Conservation (phyloP, 2,888 invertebrate genomes). For the Syrphus vitripennis region DNA sequence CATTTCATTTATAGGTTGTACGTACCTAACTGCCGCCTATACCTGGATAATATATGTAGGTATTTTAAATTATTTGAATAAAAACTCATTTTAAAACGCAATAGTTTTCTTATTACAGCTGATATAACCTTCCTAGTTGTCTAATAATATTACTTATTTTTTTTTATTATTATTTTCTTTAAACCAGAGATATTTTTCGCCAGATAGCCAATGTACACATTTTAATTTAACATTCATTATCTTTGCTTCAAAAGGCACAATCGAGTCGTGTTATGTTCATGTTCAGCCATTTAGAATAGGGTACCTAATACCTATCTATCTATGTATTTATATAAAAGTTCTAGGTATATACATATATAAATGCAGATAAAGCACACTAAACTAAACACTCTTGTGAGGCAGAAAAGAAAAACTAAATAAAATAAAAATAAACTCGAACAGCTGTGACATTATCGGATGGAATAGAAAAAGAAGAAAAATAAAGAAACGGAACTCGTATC, state of each 20-base stretch:
- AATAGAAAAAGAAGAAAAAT: not conserved
- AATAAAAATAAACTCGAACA: constrained; percentile 41
- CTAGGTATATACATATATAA: too few relatives aligned
- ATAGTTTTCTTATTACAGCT: not conserved
- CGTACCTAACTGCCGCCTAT: too few relatives aligned
- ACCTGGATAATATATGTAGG: too few relatives aligned
- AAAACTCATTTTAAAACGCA: not conserved
- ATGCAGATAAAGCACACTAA: constrained; percentile 11
- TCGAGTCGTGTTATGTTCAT: not conserved
- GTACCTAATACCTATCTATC: too few relatives aligned
- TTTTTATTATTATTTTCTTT: not conserved
- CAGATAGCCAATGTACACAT: too few relatives aligned
- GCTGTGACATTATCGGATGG: constrained; percentile 21
- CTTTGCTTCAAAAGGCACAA: not conserved
- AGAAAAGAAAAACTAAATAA: not conserved
- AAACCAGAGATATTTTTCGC: too few relatives aligned
- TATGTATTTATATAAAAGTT: not conserved
- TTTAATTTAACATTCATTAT: not conserved
- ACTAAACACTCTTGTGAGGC: not conserved
- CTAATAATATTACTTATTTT: not conserved
- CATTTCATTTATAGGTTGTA: too few relatives aligned
- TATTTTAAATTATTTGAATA: not conserved
- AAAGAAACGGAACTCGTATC: not conserved
- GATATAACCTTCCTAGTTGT: not conserved
- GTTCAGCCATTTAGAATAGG: not conserved